phyloP scores from a whole-genome alignment of 2,113 vertebrate species.

The Cyphomyrus discorhynchus region DNA sequence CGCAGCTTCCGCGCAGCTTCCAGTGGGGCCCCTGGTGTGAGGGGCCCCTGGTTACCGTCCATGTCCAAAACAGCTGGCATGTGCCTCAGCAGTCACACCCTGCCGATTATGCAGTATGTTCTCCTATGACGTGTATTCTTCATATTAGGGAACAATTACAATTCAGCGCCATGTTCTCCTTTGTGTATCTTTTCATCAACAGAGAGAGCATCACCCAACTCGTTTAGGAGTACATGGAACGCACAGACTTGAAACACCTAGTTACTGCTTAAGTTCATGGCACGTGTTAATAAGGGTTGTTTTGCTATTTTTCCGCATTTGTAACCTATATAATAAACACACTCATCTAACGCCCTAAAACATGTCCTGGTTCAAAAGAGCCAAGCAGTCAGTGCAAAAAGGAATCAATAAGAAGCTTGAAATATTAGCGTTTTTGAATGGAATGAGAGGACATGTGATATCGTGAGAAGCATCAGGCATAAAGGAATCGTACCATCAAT shows the following conservation, averaged over 20 bases:
- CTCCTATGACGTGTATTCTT: background rate
- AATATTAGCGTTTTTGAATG: background rate
- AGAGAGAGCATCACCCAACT: background rate
- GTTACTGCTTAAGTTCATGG: background rate
- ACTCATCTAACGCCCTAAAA: background rate
- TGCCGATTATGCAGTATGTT: background rate
- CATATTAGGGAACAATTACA: background rate
- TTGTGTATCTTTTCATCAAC: background rate
- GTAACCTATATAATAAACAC: background rate
- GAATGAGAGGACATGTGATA: background rate
- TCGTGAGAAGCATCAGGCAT: background rate
- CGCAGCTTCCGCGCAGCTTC: slow-evolving; percentile 6
- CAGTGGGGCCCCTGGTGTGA: background rate
- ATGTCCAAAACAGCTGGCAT: background rate
- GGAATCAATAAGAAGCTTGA: background rate
- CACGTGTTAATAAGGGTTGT: background rate
- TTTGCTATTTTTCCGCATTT: background rate
- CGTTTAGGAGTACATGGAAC: background rate
- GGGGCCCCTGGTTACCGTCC: background rate
- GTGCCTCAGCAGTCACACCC: background rate
- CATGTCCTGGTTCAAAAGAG: background rate
- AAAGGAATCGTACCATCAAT: background rate
- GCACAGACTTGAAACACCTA: background rate
- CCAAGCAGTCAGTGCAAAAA: background rate
- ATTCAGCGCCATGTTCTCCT: background rate